A percentile compares a stretch with the other conserved stretches of the same genome.
These are phyloP conservation scores for Hirtodrosophila duncani DNA, from an alignment of 2,888 invertebrate genomes.

Conservation along the genomic window DNA sequence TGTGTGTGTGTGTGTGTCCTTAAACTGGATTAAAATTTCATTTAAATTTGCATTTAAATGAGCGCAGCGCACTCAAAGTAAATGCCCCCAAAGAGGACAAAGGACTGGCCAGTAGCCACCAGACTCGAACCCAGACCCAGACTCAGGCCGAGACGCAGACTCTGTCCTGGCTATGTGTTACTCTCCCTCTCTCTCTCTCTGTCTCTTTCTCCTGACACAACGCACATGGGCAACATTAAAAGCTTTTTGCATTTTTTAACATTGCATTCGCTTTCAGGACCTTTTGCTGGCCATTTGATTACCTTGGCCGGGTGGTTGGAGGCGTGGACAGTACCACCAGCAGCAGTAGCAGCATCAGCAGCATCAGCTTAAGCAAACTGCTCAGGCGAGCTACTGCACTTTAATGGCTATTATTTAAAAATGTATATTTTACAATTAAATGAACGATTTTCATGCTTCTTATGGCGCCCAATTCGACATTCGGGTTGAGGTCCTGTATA, in stretches of 20 bases:
- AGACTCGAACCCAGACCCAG: slow-evolving; percentile 15
- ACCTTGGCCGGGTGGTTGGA: slow-evolving; percentile 41
- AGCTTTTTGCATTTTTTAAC: slow-evolving; percentile 19
- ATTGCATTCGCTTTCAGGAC: slow-evolving; percentile 11
- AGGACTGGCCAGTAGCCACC: slow-evolving; percentile 20
- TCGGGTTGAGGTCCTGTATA: not conserved
- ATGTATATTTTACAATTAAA: slow-evolving; percentile 73
- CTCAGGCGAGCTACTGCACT: slow-evolving; percentile 47
- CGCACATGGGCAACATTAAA: slow-evolving; percentile 62
- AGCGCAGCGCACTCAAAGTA: slow-evolving; percentile 65
- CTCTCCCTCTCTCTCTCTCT: not conserved
- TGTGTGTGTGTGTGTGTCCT: slow-evolving; percentile 41
- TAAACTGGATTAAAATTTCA: slow-evolving; percentile 76
- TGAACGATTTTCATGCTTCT: slow-evolving; percentile 58
- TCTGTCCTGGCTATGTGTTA: slow-evolving; percentile 21
- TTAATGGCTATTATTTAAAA: slow-evolving; percentile 69
- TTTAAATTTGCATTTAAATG: slow-evolving; percentile 77
- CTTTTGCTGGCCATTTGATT: slow-evolving; percentile 53
- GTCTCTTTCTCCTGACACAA: slow-evolving; percentile 31
- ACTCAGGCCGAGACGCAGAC: slow-evolving; percentile 22
- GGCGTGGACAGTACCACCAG: not conserved
- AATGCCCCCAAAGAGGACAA: slow-evolving; percentile 39
- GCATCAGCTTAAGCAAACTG: slow-evolving; percentile 38
- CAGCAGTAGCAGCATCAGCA: not conserved
- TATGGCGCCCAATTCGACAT: slow-evolving; percentile 30